Base-by-base conservation (phyloP, 2,797 vertebrate genomes). In the Sebastes cheni region DNA sequence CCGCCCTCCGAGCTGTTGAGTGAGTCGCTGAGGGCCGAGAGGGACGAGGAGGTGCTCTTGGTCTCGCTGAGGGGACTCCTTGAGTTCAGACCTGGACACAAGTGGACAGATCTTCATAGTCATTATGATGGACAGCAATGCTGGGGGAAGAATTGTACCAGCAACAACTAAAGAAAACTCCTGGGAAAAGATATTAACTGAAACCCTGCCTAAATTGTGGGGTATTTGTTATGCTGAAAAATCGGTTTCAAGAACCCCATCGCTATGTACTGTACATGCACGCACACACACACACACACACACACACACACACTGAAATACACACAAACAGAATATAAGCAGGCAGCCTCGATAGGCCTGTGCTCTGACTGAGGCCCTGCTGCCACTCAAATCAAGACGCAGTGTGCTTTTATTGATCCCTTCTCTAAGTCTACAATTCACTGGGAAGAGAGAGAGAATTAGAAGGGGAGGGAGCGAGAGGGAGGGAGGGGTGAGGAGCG, bases 1-100 rank as follows among this genome's bases (percentile, higher is more conserved):
- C 96, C 96, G 62, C 98, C 96, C 71, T 99, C 98, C 14, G 97
- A 98, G 94, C 98, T 98, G 94, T 98, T 99, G 91, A 98, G 97
- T 4, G 98, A 99, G 90, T 99, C 98, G 1, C 98, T 99, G 91
- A 99, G 96, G 75, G 98, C 97, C 62, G 98, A 99, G 88, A 99
- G 96, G 0, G 98, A 99, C 23, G 98, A 99, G 42, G 98, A 99
- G 23, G 98, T 98, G 94, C 98, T 99, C 89, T 98, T 98, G 67
- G 98, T 98, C 94, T 98, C 98, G 58, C 97, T 99, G 66, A 96
- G 93, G 67, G 96, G 96, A 77, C 96, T 97, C 91, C 95, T 93
- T 18, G 95, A 95, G 85, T 93, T 95, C 78, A 95, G 85, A 91
- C 94, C 96, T 96, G 86, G 62, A 60, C 12, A 80, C 18, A 20